Evolutionary conservation across 2,113 vertebrate species (phyloP).

Genomic region (Paramormyrops kingsleyae): DNA sequence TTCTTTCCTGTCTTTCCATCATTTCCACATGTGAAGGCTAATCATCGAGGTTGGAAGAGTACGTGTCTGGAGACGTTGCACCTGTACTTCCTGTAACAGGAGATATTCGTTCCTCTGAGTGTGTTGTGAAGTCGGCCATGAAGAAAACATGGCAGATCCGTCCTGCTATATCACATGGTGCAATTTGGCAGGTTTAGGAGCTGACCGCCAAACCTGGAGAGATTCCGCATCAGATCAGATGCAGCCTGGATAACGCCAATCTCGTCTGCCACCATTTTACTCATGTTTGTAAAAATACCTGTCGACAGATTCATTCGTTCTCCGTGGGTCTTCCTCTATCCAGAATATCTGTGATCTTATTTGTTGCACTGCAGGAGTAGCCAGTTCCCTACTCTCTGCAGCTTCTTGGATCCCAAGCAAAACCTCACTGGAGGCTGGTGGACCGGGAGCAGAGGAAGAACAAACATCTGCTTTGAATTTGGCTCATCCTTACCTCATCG

Average conservation of each 20-base stretch:
- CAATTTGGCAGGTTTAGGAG: neutral
- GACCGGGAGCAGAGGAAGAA: neutral
- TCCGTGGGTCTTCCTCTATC: neutral
- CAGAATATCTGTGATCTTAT: neutral
- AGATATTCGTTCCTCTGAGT: neutral
- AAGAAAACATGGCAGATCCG: neutral
- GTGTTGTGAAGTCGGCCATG: neutral
- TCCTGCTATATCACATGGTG: neutral
- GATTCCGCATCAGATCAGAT: neutral
- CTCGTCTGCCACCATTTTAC: neutral
- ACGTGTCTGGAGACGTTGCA: neutral
- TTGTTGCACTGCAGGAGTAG: neutral
- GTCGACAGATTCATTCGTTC: neutral
- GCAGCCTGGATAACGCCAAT: neutral
- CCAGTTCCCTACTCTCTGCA: neutral
- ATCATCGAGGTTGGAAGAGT: neutral
- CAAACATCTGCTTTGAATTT: neutral
- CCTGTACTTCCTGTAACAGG: neutral
- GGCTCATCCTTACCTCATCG: conserved; percentile 7
- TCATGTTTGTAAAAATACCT: neutral
- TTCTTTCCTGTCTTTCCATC: neutral
- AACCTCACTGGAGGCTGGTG: neutral
- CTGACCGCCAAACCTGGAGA: neutral
- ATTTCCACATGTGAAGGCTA: neutral
- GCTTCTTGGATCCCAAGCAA: neutral